phyloP scores from a whole-genome alignment of 1,140 invertebrate genomes.

The Acromyrmex charruanus region DNA sequence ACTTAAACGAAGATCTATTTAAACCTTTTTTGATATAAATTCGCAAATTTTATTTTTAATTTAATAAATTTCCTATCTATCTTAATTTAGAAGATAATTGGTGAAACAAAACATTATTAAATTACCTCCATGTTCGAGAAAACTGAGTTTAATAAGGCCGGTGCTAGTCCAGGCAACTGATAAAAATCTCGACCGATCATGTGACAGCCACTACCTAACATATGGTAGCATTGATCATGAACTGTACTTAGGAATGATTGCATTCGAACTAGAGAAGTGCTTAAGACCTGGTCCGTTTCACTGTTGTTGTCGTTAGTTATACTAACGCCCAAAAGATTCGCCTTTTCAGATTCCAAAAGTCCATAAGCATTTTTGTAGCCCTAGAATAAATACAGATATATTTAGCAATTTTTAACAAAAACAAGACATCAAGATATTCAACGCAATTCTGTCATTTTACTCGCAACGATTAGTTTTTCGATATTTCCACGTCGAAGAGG shows the following conservation, averaged over 20 bases:
- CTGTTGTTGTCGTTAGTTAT: slow-evolving; percentile 84
- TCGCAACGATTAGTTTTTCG: background rate
- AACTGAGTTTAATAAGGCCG: slow-evolving; percentile 89
- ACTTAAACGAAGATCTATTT: too few relatives aligned
- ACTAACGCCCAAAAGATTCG: slow-evolving; percentile 89
- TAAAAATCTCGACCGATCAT: slow-evolving; percentile 95
- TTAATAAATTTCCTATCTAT: background rate
- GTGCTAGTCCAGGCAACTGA: slow-evolving; percentile 89
- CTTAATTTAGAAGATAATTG: background rate
- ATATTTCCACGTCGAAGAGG: background rate
- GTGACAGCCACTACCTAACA: slow-evolving; percentile 91
- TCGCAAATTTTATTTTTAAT: background rate
- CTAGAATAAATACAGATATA: slow-evolving; percentile 76
- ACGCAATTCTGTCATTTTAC: background rate
- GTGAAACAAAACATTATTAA: background rate
- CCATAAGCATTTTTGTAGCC: slow-evolving; percentile 90
- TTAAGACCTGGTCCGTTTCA: slow-evolving; percentile 84
- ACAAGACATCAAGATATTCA: background rate
- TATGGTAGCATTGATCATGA: slow-evolving; percentile 92
- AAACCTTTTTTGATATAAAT: too few relatives aligned
- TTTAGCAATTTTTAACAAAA: slow-evolving; percentile 31
- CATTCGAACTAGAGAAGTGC: slow-evolving; percentile 91
- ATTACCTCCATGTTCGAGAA: slow-evolving; percentile 90
- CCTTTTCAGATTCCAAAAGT: slow-evolving; percentile 91
- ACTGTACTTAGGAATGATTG: slow-evolving; percentile 91